phyloP scores from a whole-genome alignment of 2,113 vertebrate genomes.

The Oncorhynchus keta region DNA sequence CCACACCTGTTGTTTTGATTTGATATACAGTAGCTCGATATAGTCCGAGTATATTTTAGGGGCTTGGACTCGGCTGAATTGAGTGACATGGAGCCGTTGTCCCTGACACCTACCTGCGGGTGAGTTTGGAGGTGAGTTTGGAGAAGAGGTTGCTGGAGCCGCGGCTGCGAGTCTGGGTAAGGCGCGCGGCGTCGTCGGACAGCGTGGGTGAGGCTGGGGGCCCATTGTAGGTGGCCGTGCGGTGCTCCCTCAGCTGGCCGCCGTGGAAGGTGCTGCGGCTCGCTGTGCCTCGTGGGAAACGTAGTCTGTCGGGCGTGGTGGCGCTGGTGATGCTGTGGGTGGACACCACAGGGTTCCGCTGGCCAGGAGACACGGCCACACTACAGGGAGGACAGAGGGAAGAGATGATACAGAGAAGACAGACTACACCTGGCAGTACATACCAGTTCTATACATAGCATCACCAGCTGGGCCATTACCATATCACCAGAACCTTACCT shows the following conservation, averaged over 20 bases:
- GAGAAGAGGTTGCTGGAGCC: constrained; percentile 95
- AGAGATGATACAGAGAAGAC: not conserved
- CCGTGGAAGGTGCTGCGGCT: constrained; percentile 96
- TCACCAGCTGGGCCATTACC: too few relatives aligned
- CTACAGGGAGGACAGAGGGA: constrained; percentile 57
- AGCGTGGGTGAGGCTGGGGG: constrained; percentile 93
- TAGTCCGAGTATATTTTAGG: too few relatives aligned
- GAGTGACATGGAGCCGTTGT: too few relatives aligned
- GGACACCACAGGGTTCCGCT: constrained; percentile 89
- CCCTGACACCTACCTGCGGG: constrained; percentile 82
- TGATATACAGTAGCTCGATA: too few relatives aligned
- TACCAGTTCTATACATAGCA: not conserved
- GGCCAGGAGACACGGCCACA: constrained; percentile 78
- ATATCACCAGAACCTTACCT: not conserved
- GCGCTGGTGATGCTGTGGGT: constrained; percentile 93
- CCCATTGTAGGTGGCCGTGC: constrained; percentile 95
- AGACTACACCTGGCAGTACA: not conserved
- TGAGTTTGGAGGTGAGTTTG: constrained; percentile 96
- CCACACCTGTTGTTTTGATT: too few relatives aligned
- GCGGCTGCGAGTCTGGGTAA: constrained; percentile 89
- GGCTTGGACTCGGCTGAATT: too few relatives aligned
- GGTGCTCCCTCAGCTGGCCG: constrained; percentile 90
- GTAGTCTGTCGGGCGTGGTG: constrained; percentile 88
- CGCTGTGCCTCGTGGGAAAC: constrained; percentile 91
- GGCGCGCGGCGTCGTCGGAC: constrained; percentile 88